Percentiles rank a stretch among this genome's conserved stretches.
These are phyloP conservation scores for Pediacus dermestoides DNA, from an alignment of 2,888 invertebrate genomes.

Conservation along the genomic window DNA sequence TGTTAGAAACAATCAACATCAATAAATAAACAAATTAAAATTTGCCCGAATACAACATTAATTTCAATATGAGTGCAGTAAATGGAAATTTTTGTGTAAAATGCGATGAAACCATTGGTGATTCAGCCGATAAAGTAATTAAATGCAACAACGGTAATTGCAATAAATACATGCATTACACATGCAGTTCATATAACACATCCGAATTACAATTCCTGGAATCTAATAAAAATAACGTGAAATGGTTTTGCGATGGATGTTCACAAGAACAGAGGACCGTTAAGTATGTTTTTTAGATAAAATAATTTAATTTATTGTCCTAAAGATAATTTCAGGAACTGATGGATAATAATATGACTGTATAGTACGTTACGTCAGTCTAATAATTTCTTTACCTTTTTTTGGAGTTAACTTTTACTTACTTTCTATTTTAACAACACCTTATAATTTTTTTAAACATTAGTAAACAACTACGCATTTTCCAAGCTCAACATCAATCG, in stretches of 20 bases:
- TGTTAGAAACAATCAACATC: too few relatives aligned
- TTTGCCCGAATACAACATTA: too few relatives aligned
- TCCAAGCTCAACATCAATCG: too few relatives aligned
- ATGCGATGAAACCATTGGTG: conserved; percentile 28
- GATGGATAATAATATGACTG: too few relatives aligned
- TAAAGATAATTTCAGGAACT: background rate
- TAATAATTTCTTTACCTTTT: too few relatives aligned
- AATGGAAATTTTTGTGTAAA: conserved; percentile 36
- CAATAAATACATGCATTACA: conserved; percentile 32
- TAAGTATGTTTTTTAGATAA: conserved; percentile 1
- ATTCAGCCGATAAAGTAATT: conserved; percentile 24
- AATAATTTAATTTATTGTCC: background rate
- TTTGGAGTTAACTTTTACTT: too few relatives aligned
- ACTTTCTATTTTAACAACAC: too few relatives aligned
- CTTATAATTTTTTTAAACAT: too few relatives aligned
- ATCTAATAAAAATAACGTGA: conserved; percentile 30
- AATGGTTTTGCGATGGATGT: conserved; percentile 35
- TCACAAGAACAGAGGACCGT: conserved; percentile 4
- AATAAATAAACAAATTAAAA: too few relatives aligned
- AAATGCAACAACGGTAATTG: conserved; percentile 30
- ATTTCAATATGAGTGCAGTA: conserved; percentile 29
- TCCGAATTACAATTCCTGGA: conserved; percentile 32
- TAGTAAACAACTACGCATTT: too few relatives aligned
- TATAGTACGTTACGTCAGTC: too few relatives aligned
- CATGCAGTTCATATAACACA: conserved; percentile 32